Conservation (phyloP, 2,113 vertebrate species). For the Vimba vimba region DNA sequence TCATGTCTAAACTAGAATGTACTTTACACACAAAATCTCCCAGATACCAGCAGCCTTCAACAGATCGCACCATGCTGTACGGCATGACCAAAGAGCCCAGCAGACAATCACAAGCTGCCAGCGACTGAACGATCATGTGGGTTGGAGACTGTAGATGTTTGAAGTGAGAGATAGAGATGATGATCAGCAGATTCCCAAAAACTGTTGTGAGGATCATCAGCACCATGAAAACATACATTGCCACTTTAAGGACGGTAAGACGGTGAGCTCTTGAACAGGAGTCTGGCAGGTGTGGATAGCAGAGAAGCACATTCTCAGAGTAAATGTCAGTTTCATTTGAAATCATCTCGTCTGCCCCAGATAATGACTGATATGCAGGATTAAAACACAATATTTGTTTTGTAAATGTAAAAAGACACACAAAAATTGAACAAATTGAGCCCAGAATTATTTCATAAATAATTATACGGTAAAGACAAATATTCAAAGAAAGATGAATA, state of each 20-base stretch:
- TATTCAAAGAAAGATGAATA: not conserved
- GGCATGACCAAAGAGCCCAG: constrained; percentile 78
- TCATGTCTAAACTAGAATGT: constrained; percentile 54
- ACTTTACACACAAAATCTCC: constrained; percentile 54
- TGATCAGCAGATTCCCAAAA: constrained; percentile 60
- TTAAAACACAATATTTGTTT: not conserved
- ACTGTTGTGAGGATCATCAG: constrained; percentile 66
- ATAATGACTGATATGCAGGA: not conserved
- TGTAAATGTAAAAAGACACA: not conserved
- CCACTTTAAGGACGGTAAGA: not conserved
- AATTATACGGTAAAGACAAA: not conserved
- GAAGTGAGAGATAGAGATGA: constrained; percentile 63
- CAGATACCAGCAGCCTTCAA: constrained; percentile 61
- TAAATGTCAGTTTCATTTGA: not conserved
- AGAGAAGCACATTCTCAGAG: constrained; percentile 20
- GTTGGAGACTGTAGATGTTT: constrained; percentile 63
- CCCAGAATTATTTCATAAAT: not conserved
- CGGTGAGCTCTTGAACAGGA: not conserved
- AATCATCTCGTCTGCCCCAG: not conserved
- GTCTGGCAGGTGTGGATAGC: constrained; percentile 32
- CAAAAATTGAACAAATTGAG: not conserved
- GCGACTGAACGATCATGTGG: constrained; percentile 57
- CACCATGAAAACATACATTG: constrained; percentile 60
- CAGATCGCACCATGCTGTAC: constrained; percentile 64
- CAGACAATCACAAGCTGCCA: constrained; percentile 59